Evolutionary conservation across 1,140 invertebrate genomes (phyloP).

Genomic region (Phortica variegata): DNA sequence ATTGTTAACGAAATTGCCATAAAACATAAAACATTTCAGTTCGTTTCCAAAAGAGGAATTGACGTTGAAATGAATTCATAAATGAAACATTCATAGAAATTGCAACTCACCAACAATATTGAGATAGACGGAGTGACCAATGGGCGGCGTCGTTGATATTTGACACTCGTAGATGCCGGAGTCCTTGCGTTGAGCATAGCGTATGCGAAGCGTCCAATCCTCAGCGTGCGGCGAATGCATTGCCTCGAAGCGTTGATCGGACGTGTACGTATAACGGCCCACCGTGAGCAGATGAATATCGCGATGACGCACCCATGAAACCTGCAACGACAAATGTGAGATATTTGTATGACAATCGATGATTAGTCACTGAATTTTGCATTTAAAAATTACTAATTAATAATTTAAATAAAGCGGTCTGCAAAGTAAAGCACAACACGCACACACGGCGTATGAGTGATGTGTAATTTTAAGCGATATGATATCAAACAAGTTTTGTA

Average conservation of each 20-base stretch:
- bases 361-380: too few relatives aligned
- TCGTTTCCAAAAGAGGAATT: too few relatives aligned
- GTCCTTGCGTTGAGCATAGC: slow-evolving; percentile 75
- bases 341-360: too few relatives aligned
- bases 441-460: too few relatives aligned
- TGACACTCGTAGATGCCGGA: slow-evolving; percentile 85
- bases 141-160: slow-evolving; percentile 81
- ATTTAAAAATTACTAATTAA: too few relatives aligned
- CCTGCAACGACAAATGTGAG: slow-evolving; percentile 62
- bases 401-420: too few relatives aligned
- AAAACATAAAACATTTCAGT: too few relatives aligned
- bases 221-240: slow-evolving; percentile 74
- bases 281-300: slow-evolving; percentile 85
- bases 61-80: not conserved
- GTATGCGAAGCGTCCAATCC: slow-evolving; percentile 74
- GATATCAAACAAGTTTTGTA: too few relatives aligned
- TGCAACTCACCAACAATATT: slow-evolving; percentile 76
- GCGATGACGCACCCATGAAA: slow-evolving; percentile 85
- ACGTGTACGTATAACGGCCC: slow-evolving; percentile 82
- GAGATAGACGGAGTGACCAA: slow-evolving; percentile 74
- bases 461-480: too few relatives aligned
- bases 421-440: too few relatives aligned
- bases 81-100: not conserved
- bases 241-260: slow-evolving; percentile 79
- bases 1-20: too few relatives aligned